Conservation (phyloP, 2,113 vertebrate species). For the Anolis carolinensis region DNA sequence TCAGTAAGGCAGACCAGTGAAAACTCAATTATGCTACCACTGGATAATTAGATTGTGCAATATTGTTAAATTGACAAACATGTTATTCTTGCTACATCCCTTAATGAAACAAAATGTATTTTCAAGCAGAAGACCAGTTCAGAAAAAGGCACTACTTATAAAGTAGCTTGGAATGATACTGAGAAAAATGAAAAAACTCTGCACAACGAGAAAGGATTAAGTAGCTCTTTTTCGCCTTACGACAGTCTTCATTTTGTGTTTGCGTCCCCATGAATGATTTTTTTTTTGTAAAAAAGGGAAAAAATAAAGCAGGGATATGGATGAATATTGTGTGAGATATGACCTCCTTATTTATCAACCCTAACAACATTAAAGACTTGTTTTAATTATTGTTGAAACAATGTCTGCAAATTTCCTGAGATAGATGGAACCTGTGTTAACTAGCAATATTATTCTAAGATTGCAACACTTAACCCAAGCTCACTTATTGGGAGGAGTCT, state of each 20-base stretch:
- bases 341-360: too few species aligned
- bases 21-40: too few species aligned
- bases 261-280: background rate
- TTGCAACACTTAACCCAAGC: background rate
- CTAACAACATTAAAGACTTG: background rate
- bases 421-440: background rate
- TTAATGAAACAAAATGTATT: background rate
- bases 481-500: background rate
- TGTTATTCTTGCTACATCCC: too few species aligned
- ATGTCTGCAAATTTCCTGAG: background rate
- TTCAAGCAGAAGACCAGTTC: background rate
- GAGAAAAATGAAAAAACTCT: background rate
- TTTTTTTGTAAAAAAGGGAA: background rate
- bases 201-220: background rate
- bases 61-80: too few species aligned
- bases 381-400: background rate
- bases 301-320: background rate
- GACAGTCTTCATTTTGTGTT: background rate
- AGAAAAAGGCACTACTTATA: background rate
- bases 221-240: background rate
- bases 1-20: too few species aligned
- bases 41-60: too few species aligned
- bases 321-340: background rate
- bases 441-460: background rate
- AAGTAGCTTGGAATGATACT: background rate